Percentiles rank a stretch among this genome's conserved stretches.
Conservation (phyloP, 37 sponge, comb jelly and placozoan species). For the Axinella damicornis region DNA sequence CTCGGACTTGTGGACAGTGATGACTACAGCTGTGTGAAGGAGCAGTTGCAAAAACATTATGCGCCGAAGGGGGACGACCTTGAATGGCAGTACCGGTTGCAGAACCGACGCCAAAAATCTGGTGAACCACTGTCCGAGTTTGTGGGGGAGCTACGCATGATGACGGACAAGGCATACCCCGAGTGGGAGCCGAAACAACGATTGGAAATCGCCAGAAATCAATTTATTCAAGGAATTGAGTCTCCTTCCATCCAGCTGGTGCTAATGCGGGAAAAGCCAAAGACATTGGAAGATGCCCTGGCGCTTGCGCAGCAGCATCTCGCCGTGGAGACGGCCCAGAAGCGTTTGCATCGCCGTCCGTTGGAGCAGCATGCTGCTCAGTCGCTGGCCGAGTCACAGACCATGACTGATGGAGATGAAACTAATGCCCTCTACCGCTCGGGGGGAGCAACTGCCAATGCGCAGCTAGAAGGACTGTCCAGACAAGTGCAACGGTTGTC, state of each 20-base stretch:
- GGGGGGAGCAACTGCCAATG: not conserved
- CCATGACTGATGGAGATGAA: not conserved
- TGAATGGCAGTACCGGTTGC: constrained; percentile 9
- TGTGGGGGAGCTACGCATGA: not conserved
- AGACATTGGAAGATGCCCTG: constrained; percentile 14
- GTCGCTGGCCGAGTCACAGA: not conserved
- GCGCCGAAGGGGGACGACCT: too few relatives aligned
- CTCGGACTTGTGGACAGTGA: constrained; percentile 3
- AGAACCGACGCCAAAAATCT: not conserved
- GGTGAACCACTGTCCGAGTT: constrained; percentile 6
- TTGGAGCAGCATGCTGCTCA: not conserved
- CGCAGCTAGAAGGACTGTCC: not conserved
- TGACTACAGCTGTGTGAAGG: too few relatives aligned
- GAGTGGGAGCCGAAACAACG: constrained; percentile 3
- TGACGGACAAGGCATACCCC: constrained; percentile 27
- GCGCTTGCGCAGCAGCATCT: not conserved
- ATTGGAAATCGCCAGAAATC: constrained; percentile 7
- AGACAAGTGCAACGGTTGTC: constrained; percentile 3
- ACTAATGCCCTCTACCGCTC: not conserved
- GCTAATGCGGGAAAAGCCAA: constrained; percentile 28
- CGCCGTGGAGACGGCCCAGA: constrained; percentile 24
- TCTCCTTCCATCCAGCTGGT: constrained; percentile 25
- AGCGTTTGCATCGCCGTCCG: not conserved
- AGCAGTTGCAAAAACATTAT: too few relatives aligned
- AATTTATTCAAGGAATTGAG: constrained; percentile 16